phyloP scores from a whole-genome alignment of 2,113 vertebrate species.

The Beaufortia kweichowensis region DNA sequence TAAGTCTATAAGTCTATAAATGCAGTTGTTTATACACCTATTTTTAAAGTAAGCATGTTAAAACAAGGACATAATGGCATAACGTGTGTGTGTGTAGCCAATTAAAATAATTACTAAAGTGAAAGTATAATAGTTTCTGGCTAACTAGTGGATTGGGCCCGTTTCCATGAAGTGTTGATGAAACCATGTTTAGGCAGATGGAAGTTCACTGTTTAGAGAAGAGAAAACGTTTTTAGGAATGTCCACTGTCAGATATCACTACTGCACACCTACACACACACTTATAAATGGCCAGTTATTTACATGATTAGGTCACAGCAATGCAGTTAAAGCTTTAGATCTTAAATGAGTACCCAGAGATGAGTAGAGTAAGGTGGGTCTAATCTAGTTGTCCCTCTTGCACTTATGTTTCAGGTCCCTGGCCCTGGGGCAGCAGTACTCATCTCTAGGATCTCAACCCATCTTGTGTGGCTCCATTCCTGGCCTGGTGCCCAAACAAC shows the following conservation, averaged over 20 bases:
- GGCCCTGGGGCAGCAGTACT: constrained; percentile 92
- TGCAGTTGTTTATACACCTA: constrained; percentile 68
- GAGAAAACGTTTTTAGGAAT: constrained; percentile 36
- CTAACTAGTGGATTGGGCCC: constrained; percentile 56
- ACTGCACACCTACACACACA: constrained; percentile 36
- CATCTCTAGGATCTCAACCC: constrained; percentile 89
- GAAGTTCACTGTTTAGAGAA: constrained; percentile 45
- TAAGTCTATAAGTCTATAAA: constrained; percentile 42
- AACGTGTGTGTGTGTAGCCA: constrained; percentile 51
- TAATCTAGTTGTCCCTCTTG: not conserved
- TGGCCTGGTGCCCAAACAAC: constrained; percentile 94
- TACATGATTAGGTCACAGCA: not conserved
- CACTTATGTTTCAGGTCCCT: constrained; percentile 80
- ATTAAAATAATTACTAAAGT: constrained; percentile 74
- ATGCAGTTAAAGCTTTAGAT: not conserved
- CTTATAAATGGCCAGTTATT: not conserved
- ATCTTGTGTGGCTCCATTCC: constrained; percentile 95
- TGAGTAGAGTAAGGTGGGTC: not conserved
- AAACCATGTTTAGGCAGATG: constrained; percentile 66
- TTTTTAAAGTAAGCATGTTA: constrained; percentile 69
- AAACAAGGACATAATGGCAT: constrained; percentile 66
- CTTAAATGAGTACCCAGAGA: not conserved
- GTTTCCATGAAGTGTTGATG: constrained; percentile 61
- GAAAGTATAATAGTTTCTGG: constrained; percentile 73
- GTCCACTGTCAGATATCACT: constrained; percentile 50